These are phyloP conservation scores for Aproaerema taeniolella DNA, from an alignment of 2,888 invertebrate genomes.

Conservation along the genomic window DNA sequence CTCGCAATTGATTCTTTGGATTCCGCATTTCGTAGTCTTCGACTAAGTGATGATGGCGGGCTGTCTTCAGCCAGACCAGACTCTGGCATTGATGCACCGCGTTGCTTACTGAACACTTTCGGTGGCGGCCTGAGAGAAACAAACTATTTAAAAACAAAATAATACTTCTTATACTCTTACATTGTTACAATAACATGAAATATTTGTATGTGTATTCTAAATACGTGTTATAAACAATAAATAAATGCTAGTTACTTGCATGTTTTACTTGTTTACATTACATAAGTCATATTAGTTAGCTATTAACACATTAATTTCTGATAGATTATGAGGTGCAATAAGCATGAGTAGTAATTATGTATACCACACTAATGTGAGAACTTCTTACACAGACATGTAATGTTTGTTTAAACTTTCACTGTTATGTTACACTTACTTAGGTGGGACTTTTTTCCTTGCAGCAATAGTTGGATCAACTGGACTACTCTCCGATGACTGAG, in stretches of 20 bases:
- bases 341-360: conserved; percentile 9
- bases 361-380: conserved; percentile 2
- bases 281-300: no score
- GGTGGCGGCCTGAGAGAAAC: conserved; percentile 77
- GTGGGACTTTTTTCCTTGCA: conserved; percentile 81
- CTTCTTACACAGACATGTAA: not conserved
- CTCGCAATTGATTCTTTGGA: conserved; percentile 69
- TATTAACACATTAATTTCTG: conserved; percentile 7
- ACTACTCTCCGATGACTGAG: conserved; percentile 70
- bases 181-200: no score
- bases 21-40: conserved; percentile 60
- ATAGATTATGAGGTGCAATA: conserved; percentile 6
- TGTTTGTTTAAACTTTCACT: no score
- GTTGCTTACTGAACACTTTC: conserved; percentile 77
- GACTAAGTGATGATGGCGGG: conserved; percentile 65
- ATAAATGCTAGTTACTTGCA: no score
- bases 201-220: no score
- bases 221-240: no score
- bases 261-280: no score
- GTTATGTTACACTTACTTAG: conserved; percentile 79
- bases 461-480: conserved; percentile 74
- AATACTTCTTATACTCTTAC: no score
- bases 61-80: conserved; percentile 72
- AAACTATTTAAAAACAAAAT: no score
- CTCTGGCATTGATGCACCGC: conserved; percentile 76